phyloP scores from a whole-genome alignment of 2,797 vertebrate species.

The Netta rufina region DNA sequence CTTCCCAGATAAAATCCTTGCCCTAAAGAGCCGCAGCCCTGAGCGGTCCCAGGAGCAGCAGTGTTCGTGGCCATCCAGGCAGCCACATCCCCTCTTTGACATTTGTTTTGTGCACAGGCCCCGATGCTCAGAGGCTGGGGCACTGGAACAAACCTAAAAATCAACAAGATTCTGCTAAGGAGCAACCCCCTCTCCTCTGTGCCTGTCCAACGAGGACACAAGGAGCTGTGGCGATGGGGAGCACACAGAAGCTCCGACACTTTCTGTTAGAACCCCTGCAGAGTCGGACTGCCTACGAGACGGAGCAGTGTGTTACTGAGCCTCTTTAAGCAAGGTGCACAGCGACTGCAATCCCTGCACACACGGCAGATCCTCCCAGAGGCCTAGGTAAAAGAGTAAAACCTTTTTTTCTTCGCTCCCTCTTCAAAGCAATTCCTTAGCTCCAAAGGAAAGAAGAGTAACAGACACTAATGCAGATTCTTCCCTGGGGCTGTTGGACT shows the following conservation, averaged over 20 bases:
- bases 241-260: background rate
- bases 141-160: background rate
- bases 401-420: fast-evolving
- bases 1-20: background rate
- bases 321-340: background rate
- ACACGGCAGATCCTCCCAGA: background rate
- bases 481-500: background rate
- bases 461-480: background rate
- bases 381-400: background rate
- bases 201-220: background rate
- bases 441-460: fast-evolving
- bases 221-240: background rate
- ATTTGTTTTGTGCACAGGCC: no score
- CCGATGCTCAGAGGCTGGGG: background rate
- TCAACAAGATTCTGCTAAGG: background rate
- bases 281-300: background rate
- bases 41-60: fast-evolving
- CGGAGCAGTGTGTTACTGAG: background rate
- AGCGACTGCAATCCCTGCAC: background rate
- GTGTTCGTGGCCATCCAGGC: no score
- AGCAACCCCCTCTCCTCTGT: background rate
- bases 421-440: background rate
- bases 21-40: background rate
- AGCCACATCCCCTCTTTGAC: background rate
- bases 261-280: background rate